Conservation (phyloP, 2,888 invertebrate species). For the Choristoneura rosaceana region DNA sequence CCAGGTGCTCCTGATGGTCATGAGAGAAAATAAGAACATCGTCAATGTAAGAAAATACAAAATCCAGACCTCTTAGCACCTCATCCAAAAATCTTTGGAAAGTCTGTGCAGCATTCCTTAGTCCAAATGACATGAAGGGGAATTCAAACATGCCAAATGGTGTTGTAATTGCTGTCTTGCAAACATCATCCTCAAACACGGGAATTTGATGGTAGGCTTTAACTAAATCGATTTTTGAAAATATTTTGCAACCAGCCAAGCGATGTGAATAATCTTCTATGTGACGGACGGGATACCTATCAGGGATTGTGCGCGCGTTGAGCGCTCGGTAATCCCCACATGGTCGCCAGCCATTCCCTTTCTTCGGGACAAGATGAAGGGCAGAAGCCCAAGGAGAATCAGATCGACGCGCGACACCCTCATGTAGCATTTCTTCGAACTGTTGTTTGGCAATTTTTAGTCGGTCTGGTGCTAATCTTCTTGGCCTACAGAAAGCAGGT, state of each 20-base stretch:
- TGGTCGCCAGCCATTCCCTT: constrained; percentile 54
- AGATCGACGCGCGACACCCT: constrained; percentile 45
- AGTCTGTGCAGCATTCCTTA: no score
- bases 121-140: no score
- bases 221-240: constrained; percentile 42
- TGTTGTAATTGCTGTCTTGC: no score
- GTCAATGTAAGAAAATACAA: constrained; percentile 54
- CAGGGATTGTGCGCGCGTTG: constrained; percentile 55
- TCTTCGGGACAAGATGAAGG: constrained; percentile 58
- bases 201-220: constrained; percentile 66
- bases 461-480: constrained; percentile 44
- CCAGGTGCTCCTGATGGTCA: constrained; percentile 18
- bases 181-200: no score
- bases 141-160: no score
- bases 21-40: constrained; percentile 52
- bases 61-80: constrained; percentile 41
- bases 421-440: constrained; percentile 44
- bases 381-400: constrained; percentile 55
- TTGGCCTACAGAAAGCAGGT: constrained; percentile 43
- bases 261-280: constrained; percentile 43
- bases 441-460: constrained; percentile 42
- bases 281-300: constrained; percentile 53
- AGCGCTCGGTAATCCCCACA: constrained; percentile 61
- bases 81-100: constrained; percentile 62
- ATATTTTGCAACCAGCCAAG: constrained; percentile 42